Conservation (phyloP, 2,113 vertebrate species). For the Speoplatyrhinus poulsoni region DNA sequence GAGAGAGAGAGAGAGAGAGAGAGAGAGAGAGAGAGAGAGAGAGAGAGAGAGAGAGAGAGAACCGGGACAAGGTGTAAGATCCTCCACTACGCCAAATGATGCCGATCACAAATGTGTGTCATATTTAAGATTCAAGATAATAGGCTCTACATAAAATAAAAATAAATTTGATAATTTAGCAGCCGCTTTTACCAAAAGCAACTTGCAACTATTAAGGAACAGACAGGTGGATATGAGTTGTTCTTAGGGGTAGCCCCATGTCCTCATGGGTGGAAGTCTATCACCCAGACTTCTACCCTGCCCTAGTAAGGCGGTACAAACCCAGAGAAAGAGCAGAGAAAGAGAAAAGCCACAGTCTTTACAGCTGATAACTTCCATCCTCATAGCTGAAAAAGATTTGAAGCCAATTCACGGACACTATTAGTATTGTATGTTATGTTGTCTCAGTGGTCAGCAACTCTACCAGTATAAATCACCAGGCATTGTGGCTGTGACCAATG, state of each 20-base stretch:
- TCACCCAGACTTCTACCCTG: no score
- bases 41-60: constrained; percentile 38
- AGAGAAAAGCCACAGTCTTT: no score
- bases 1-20: constrained; percentile 36
- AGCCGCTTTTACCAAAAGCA: no score
- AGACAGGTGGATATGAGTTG: no score
- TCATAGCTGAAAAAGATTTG: no score
- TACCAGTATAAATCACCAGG: constrained; percentile 44
- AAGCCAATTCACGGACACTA: neutral
- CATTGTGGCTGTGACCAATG: constrained; percentile 61
- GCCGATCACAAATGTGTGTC: neutral
- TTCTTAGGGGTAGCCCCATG: no score
- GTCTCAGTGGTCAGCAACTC: constrained; percentile 21
- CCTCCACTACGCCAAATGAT: neutral
- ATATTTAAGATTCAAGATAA: neutral
- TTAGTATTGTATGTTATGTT: neutral
- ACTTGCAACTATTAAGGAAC: no score
- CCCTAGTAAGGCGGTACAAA: neutral
- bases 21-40: constrained; percentile 43
- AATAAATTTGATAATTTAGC: no score
- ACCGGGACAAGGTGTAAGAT: constrained; percentile 7
- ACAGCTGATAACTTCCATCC: no score
- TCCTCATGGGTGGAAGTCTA: no score
- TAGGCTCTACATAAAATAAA: neutral
- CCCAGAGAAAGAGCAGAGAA: neutral